phyloP scores from a whole-genome alignment of 2,113 vertebrate genomes.

The Oryzias celebensis region DNA sequence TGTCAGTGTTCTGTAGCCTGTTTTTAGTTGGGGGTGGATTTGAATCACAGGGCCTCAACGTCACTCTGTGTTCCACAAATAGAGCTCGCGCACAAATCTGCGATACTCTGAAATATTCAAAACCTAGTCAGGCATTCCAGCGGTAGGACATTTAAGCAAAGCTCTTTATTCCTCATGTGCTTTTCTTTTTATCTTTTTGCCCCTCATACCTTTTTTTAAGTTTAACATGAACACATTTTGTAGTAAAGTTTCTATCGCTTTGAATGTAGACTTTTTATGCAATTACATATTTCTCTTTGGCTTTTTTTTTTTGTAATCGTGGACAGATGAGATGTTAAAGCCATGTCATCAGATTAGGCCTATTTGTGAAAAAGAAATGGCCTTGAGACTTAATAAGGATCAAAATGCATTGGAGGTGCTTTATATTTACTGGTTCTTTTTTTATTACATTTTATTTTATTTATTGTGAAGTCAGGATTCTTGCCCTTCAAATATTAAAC shows the following conservation, averaged over 20 bases:
- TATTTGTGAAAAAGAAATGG: too few species aligned
- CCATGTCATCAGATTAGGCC: too few species aligned
- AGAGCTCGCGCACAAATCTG: constrained; percentile 38
- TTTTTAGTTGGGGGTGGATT: too few species aligned
- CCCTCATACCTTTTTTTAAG: constrained; percentile 5
- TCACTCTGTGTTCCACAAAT: constrained; percentile 51
- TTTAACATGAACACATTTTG: background rate
- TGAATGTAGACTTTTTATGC: too few species aligned
- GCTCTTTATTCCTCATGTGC: background rate
- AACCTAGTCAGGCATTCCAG: constrained; percentile 23
- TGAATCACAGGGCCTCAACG: constrained; percentile 4
- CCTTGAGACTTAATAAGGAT: too few species aligned
- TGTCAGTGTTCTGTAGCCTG: too few species aligned
- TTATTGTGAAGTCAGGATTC: constrained; percentile 39
- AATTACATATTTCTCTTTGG: too few species aligned
- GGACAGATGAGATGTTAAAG: too few species aligned
- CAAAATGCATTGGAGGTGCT: too few species aligned
- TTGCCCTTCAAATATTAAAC: constrained; percentile 18
- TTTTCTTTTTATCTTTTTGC: constrained; percentile 10
- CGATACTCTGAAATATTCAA: constrained; percentile 46
- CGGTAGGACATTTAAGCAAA: constrained; percentile 20
- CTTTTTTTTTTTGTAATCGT: too few species aligned
- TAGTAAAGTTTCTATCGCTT: too few species aligned
- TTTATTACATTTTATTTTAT: constrained; percentile 34
- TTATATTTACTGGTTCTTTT: constrained; percentile 33